Evolutionary conservation across 2,113 vertebrate genomes (phyloP), one percentile per base, ranked within the genome.

Genomic region (Struthio camelus): DNA sequence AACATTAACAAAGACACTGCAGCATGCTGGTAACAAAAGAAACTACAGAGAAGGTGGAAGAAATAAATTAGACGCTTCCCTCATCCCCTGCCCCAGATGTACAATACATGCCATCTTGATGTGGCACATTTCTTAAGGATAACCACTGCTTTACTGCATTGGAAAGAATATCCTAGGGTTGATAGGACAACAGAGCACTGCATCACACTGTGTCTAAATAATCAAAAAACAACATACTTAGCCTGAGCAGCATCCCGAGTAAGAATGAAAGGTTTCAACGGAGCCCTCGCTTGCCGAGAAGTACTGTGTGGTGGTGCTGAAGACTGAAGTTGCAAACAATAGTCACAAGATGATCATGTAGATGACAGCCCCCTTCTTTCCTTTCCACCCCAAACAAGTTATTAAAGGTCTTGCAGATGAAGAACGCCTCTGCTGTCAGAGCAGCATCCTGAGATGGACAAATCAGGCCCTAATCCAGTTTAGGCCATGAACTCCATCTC

Each of bases 261-360:
- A 20, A 99, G 98, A 92, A 99, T 98, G 96, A 99, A 99, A 19
- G 99, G 99, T 76, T 98, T 99, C 98, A 99, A 34, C 0, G 98
- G 98, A 30, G 98, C 77, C 80, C 98, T 98, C 66, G 30, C 71
- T 56, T 80, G 96, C 82, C 53, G 97, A 86, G 96, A 24, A 10
- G 97, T 23, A 20, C 87, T 83, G 1, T 75, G 97, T 28, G 96
- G 65, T 24, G 98, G 72, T 38, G 96, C 95, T 84, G 96, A 34
- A 81, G 95, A 59, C 98, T 98, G 83, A 71, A 67, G 62, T 75
- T 65, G 62, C 93, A 97, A 96, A 97, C 79, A 80, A 70, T 9
- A 91, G 46, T 87, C 81, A 90, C 32, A 73, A 65, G 22, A 23
- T 19, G 32, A 59, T 3, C 3, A 0, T 15, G 44, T 2, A 65